Percentiles rank a stretch among this genome's conserved stretches.
Conservation (phyloP, 2,888 invertebrate genomes). For the Dasypogon diadema region DNA sequence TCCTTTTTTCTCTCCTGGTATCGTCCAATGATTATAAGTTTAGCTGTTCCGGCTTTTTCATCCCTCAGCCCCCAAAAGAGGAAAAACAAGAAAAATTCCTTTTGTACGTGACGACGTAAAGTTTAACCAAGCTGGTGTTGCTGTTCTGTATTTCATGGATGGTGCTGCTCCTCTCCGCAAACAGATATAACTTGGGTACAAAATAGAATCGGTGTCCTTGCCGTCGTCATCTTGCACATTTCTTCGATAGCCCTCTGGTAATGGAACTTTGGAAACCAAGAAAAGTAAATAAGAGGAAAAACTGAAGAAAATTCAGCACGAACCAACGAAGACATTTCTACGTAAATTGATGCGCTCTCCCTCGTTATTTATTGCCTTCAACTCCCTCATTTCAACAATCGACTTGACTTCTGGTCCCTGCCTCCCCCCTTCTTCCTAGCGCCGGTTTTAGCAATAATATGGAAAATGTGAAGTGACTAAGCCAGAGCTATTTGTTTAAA, state of each 20-base stretch:
- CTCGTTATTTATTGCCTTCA: slow-evolving; percentile 3
- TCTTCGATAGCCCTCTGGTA: slow-evolving; percentile 12
- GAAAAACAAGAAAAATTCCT: slow-evolving; percentile 36
- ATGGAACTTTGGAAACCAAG: slow-evolving; percentile 22
- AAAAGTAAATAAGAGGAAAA: slow-evolving; percentile 36
- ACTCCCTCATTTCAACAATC: background rate
- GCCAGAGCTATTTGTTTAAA: background rate
- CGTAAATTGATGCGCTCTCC: slow-evolving; percentile 31
- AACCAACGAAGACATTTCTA: slow-evolving; percentile 42
- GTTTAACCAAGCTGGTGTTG: slow-evolving; percentile 48
- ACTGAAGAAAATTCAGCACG: slow-evolving; percentile 18
- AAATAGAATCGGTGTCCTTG: no score
- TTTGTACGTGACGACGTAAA: slow-evolving; percentile 55
- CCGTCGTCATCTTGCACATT: slow-evolving; percentile 34
- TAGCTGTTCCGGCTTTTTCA: background rate
- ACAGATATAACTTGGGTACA: no score
- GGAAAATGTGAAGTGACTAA: slow-evolving; percentile 8
- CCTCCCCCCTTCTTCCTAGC: background rate
- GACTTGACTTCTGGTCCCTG: slow-evolving; percentile 19
- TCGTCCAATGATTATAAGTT: slow-evolving; percentile 26
- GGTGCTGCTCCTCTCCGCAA: background rate
- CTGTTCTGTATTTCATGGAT: background rate
- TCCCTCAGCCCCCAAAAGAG: background rate
- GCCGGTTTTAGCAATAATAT: slow-evolving; percentile 5
- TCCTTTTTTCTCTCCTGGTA: background rate